phyloP scores from a whole-genome alignment of 2,888 invertebrate genomes.

The Lypha dubia region DNA sequence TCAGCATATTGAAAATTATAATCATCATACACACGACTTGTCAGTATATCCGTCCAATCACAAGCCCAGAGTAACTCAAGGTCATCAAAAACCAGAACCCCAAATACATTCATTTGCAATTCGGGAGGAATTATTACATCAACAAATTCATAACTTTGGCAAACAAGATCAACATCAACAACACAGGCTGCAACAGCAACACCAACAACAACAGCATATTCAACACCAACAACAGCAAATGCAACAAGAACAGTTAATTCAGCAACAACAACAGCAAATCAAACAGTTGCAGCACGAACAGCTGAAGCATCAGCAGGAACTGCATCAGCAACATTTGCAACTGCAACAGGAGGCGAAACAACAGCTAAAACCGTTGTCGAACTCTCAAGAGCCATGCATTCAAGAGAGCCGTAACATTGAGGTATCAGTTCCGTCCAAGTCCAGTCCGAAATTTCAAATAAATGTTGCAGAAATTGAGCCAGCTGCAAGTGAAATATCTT shows the following conservation, averaged over 20 bases:
- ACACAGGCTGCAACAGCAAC: constrained; percentile 60
- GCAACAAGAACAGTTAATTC: constrained; percentile 45
- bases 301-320: constrained; percentile 31
- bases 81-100: constrained; percentile 46
- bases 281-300: constrained; percentile 46
- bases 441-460: constrained; percentile 72
- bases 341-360: constrained; percentile 55
- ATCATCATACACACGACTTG: constrained; percentile 73
- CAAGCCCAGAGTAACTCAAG: constrained; percentile 70
- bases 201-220: constrained; percentile 54
- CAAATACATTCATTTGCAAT: constrained; percentile 44
- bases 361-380: constrained; percentile 18
- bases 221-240: constrained; percentile 41
- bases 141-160: constrained; percentile 76
- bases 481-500: constrained; percentile 55
- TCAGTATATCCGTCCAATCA: constrained; percentile 74
- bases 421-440: constrained; percentile 38
- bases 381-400: constrained; percentile 46
- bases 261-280: constrained; percentile 54
- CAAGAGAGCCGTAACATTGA: constrained; percentile 60
- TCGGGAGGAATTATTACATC: constrained; percentile 71
- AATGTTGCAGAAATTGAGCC: constrained; percentile 73
- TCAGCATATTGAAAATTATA: constrained; percentile 71
- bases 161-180: constrained; percentile 64
- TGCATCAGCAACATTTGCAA: constrained; percentile 55